Evolutionary conservation across 2,113 vertebrate species (phyloP).

Genomic region (Bos javanicus): DNA sequence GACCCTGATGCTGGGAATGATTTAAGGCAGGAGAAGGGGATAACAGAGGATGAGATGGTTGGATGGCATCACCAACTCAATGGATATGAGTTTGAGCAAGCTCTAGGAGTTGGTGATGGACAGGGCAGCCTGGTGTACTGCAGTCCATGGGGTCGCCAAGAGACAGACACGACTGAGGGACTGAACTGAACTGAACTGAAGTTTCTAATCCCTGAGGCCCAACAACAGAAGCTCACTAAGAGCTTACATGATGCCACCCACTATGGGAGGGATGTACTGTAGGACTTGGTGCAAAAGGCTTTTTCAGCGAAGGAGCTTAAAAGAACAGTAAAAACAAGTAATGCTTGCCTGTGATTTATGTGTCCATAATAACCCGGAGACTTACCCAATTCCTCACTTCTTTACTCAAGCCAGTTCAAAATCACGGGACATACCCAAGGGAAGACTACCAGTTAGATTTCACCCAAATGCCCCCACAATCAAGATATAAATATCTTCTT

Average conservation of each 20-base stretch:
- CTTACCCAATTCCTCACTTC: accelerated
- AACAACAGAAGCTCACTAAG: neutral
- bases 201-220: neutral
- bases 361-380: neutral
- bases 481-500: neutral
- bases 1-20: neutral
- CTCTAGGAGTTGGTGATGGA: neutral
- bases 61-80: neutral
- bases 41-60: neutral
- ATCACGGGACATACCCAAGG: accelerated
- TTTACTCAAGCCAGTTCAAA: neutral
- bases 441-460: neutral
- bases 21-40: neutral
- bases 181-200: neutral
- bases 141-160: neutral
- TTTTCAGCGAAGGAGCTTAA: neutral
- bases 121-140: neutral
- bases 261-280: neutral
- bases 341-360: neutral
- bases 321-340: neutral
- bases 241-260: neutral
- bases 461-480: neutral
- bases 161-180: accelerated
- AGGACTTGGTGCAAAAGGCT: neutral
- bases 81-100: neutral